Conservation (phyloP, 2,797 vertebrate species). For the Malurus leucopterus region DNA sequence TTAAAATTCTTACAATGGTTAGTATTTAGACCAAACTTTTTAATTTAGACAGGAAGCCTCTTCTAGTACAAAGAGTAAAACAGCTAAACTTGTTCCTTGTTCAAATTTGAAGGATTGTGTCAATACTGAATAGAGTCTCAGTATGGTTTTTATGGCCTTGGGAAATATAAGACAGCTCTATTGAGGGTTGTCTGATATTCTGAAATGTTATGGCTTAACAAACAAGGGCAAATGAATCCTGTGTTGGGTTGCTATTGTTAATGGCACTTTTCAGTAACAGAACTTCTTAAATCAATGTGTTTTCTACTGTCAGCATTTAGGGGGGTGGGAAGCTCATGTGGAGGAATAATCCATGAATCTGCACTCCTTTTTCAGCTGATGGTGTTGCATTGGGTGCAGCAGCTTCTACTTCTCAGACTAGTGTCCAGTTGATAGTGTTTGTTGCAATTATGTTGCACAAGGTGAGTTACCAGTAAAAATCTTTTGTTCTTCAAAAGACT, state of each 20-base stretch:
- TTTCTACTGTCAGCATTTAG: neutral
- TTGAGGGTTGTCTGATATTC: neutral
- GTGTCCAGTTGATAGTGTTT: conserved; percentile 98
- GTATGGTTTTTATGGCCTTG: neutral
- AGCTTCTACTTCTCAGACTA: conserved; percentile 96
- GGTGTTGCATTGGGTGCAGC: conserved; percentile 95
- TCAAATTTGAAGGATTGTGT: neutral
- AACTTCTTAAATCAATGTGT: neutral
- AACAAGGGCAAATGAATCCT: neutral
- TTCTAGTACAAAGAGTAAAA: neutral
- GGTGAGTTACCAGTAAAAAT: conserved; percentile 72
- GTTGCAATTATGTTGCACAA: conserved; percentile 99
- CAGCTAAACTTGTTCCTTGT: neutral
- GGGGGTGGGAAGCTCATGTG: neutral
- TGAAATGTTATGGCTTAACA: neutral
- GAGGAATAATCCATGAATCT: neutral
- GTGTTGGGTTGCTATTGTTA: neutral
- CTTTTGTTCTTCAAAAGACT: neutral
- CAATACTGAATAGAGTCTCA: neutral
- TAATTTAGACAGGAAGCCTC: neutral
- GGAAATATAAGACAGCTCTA: neutral
- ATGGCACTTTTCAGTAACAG: neutral
- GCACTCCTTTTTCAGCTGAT: conserved; percentile 79
- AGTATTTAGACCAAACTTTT: neutral
- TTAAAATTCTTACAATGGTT: neutral